Evolutionary conservation across 2,888 invertebrate species (phyloP).

Genomic region (Caenorhabditis uteleia): DNA sequence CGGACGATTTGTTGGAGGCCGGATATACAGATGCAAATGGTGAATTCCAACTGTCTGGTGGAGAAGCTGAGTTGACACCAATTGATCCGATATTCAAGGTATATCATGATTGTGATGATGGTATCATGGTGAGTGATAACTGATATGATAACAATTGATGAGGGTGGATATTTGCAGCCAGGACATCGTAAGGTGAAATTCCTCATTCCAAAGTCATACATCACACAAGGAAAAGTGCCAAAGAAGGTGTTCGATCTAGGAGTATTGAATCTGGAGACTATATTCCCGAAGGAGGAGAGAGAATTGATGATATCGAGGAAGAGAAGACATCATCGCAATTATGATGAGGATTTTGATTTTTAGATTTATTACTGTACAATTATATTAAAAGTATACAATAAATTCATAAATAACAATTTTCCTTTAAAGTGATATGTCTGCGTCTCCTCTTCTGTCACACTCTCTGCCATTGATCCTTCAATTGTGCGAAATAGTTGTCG

Average conservation of each 20-base stretch:
- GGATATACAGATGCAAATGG: constrained; percentile 56
- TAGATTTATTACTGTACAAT: not conserved
- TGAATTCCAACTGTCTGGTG: constrained; percentile 45
- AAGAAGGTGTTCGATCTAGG: constrained; percentile 53
- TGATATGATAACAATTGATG: not conserved
- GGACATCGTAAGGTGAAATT: constrained; percentile 50
- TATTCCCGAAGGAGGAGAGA: constrained; percentile 50
- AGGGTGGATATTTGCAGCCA: constrained; percentile 41
- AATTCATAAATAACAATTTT: no score
- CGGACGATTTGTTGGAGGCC: constrained; percentile 57
- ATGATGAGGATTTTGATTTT: constrained; percentile 1
- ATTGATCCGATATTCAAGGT: constrained; percentile 59
- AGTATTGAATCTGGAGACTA: constrained; percentile 55
- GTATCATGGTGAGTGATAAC: constrained; percentile 41
- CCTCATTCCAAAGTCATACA: constrained; percentile 49
- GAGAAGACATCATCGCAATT: constrained; percentile 20
- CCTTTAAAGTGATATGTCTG: no score
- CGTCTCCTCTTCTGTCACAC: not conserved
- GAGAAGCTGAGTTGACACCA: constrained; percentile 55
- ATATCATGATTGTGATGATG: constrained; percentile 61
- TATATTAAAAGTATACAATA: not conserved
- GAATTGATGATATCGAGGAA: constrained; percentile 45
- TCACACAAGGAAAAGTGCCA: constrained; percentile 46
- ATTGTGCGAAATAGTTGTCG: constrained; percentile 22
- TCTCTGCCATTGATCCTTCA: constrained; percentile 28